Percentiles rank a stretch among this genome's conserved stretches.
These are phyloP conservation scores for Isotomurus palustris DNA, from an alignment of 2,888 invertebrate genomes.

Conservation along the genomic window DNA sequence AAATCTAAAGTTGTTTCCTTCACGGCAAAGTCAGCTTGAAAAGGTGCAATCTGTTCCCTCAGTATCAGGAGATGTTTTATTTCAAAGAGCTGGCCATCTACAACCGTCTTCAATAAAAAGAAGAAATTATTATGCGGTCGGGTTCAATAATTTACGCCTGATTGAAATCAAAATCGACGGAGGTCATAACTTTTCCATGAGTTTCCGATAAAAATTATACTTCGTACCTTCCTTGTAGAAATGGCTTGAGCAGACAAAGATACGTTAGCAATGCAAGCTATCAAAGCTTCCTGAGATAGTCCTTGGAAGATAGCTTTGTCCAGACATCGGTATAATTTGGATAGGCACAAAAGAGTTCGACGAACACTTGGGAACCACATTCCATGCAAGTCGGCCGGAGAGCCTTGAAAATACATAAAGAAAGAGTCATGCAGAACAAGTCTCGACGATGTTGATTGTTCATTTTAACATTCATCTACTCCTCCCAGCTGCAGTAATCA, in stretches of 20 bases:
- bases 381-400: slow-evolving; percentile 94
- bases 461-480: neutral
- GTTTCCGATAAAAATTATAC: neutral
- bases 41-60: slow-evolving; percentile 96
- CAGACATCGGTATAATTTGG: slow-evolving; percentile 85
- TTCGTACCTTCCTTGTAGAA: slow-evolving; percentile 60
- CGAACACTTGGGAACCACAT: slow-evolving; percentile 99
- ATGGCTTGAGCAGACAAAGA: slow-evolving; percentile 76
- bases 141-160: neutral
- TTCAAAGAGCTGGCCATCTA: slow-evolving; percentile 95
- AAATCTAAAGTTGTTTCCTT: slow-evolving; percentile 93
- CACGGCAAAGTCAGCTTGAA: slow-evolving; percentile 88
- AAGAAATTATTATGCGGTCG: slow-evolving; percentile 1
- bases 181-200: no score
- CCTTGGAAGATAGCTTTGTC: slow-evolving; percentile 95
- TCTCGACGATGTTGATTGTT: slow-evolving; percentile 1
- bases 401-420: slow-evolving; percentile 53
- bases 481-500: neutral
- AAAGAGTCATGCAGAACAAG: neutral
- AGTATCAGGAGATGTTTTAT: slow-evolving; percentile 95
- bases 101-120: slow-evolving; percentile 55
- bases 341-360: slow-evolving; percentile 87
- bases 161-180: neutral
- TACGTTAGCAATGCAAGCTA: slow-evolving; percentile 85
- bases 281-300: slow-evolving; percentile 90